Percentiles rank a stretch among this genome's conserved stretches.
These are phyloP conservation scores for Crenuchus spilurus DNA, from an alignment of 2,797 vertebrate genomes.

Conservation along the genomic window DNA sequence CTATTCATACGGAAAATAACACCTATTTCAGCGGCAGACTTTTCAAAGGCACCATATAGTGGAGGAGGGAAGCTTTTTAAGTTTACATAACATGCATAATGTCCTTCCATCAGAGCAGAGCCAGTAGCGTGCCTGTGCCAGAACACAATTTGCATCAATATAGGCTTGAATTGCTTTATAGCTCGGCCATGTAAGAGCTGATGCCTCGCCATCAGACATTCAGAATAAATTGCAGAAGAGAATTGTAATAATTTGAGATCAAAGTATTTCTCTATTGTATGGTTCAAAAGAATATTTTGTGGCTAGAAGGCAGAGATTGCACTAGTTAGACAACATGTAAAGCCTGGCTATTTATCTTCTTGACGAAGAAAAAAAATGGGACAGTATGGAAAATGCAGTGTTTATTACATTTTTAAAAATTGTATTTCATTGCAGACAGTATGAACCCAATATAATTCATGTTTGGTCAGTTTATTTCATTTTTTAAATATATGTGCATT, in stretches of 20 bases:
- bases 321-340: conserved; percentile 4
- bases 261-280: conserved; percentile 28
- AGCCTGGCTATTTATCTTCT: background rate
- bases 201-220: conserved; percentile 22
- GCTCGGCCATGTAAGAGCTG: background rate
- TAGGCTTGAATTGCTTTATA: conserved; percentile 34
- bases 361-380: background rate
- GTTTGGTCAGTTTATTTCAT: too few relatives aligned
- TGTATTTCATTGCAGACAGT: too few relatives aligned
- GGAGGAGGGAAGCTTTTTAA: conserved; percentile 25
- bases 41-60: conserved; percentile 29
- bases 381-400: too few relatives aligned
- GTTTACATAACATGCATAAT: conserved; percentile 37
- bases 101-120: conserved; percentile 21
- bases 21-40: conserved; percentile 33
- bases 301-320: conserved; percentile 6
- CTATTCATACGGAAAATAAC: conserved; percentile 42
- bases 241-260: conserved; percentile 37
- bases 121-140: conserved; percentile 28
- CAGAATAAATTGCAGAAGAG: conserved; percentile 29
- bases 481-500: too few relatives aligned
- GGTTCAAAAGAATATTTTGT: background rate
- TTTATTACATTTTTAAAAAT: too few relatives aligned
- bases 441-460: too few relatives aligned
- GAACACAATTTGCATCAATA: conserved; percentile 43